These are phyloP conservation scores for Dromius quadrimaculatus DNA, from an alignment of 2,888 invertebrate genomes.

Conservation along the genomic window DNA sequence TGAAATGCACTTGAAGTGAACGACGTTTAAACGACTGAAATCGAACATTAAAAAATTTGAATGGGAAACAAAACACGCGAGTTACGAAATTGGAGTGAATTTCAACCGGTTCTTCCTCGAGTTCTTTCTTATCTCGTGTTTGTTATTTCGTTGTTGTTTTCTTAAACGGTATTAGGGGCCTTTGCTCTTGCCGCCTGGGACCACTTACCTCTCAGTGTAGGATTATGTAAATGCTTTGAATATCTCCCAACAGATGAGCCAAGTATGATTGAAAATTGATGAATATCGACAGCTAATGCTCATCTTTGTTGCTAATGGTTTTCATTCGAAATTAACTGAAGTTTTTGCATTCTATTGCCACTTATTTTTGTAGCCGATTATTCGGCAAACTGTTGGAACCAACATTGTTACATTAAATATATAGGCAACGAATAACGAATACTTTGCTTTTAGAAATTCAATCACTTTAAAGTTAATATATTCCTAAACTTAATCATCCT, in stretches of 20 bases:
- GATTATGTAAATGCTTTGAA: constrained; percentile 37
- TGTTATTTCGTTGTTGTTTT: constrained; percentile 34
- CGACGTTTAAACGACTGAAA: constrained; percentile 34
- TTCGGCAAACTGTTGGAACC: too few relatives aligned
- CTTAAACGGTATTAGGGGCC: constrained; percentile 34
- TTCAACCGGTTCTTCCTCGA: constrained; percentile 39
- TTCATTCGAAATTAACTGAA: not conserved
- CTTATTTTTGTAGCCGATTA: too few relatives aligned
- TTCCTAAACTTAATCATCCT: constrained; percentile 31
- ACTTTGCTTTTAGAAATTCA: constrained; percentile 13
- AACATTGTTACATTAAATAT: too few relatives aligned
- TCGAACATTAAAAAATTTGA: constrained; percentile 46
- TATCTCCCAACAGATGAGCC: constrained; percentile 17
- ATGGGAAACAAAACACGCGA: constrained; percentile 44
- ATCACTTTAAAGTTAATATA: constrained; percentile 24
- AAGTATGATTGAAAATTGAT: not conserved
- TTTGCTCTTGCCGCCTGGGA: constrained; percentile 6
- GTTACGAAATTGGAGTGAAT: constrained; percentile 49
- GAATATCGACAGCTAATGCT: constrained; percentile 8
- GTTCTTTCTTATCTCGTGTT: constrained; percentile 20
- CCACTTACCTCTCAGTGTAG: constrained; percentile 22
- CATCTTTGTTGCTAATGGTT: constrained; percentile 16
- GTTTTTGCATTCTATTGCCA: constrained; percentile 21
- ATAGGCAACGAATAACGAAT: constrained; percentile 25
- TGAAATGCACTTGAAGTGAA: constrained; percentile 8